Percentiles rank a stretch among this genome's conserved stretches.
These are phyloP conservation scores for Ceyx cyanopectus DNA, from an alignment of 2,113 vertebrate species.

Conservation along the genomic window DNA sequence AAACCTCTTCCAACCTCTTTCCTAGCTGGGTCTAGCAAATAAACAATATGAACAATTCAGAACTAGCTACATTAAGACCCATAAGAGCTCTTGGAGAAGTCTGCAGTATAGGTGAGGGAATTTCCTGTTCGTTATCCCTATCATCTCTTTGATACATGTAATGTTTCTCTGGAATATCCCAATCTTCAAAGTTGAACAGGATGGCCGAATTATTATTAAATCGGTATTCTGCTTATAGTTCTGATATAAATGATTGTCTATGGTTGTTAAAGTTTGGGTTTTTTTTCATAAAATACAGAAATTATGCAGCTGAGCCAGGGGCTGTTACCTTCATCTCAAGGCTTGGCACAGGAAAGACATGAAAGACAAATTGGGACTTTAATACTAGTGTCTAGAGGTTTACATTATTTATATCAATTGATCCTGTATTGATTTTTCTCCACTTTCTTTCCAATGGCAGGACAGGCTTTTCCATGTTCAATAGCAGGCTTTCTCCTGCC, in stretches of 20 bases:
- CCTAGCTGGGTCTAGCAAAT: background rate
- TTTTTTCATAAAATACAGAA: background rate
- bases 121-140: background rate
- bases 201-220: background rate
- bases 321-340: background rate
- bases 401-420: background rate
- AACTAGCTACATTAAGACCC: background rate
- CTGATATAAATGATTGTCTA: background rate
- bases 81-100: background rate
- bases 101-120: background rate
- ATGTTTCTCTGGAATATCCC: background rate
- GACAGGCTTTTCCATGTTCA: background rate
- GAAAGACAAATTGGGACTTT: background rate
- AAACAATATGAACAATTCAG: background rate
- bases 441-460: background rate
- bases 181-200: background rate
- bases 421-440: background rate
- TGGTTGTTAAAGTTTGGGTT: background rate
- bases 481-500: constrained; percentile 20
- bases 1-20: background rate
- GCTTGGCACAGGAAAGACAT: background rate
- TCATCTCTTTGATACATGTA: background rate
- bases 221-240: background rate
- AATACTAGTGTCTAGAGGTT: background rate
- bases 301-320: background rate